phyloP scores from a whole-genome alignment of 1,140 invertebrate species.

The Trichomalopsis sarcophagae region DNA sequence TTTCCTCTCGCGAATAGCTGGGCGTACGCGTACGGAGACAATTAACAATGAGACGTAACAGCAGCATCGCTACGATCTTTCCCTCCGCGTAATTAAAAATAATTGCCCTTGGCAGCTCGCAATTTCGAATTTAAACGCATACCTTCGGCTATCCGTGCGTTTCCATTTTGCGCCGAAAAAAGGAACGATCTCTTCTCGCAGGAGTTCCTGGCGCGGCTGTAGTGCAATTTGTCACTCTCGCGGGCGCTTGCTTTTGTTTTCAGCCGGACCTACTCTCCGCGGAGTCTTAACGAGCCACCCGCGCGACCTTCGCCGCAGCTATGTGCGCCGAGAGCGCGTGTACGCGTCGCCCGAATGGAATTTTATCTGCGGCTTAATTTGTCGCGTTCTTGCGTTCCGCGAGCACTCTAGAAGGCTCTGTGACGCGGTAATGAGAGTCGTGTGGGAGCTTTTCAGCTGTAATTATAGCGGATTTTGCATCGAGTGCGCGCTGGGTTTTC shows the following conservation, averaged over 20 bases:
- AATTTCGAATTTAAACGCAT: background rate
- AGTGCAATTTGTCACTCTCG: background rate
- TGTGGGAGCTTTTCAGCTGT: background rate
- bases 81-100: conserved; percentile 7
- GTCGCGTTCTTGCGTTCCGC: background rate
- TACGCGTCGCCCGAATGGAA: background rate
- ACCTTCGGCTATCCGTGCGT: background rate
- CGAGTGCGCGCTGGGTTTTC: too few species aligned
- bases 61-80: background rate
- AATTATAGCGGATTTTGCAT: background rate
- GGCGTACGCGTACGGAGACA: background rate
- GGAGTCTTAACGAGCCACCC: background rate
- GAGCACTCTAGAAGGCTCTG: too few species aligned
- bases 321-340: background rate
- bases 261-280: background rate
- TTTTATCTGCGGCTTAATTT: background rate
- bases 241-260: background rate
- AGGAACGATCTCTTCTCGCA: background rate
- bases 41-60: background rate
- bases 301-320: background rate
- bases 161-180: too few species aligned
- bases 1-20: background rate
- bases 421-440: too few species aligned
- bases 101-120: background rate
- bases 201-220: background rate